These are phyloP conservation scores for Galbula dea DNA, from an alignment of 2,113 vertebrate species.

Conservation along the genomic window DNA sequence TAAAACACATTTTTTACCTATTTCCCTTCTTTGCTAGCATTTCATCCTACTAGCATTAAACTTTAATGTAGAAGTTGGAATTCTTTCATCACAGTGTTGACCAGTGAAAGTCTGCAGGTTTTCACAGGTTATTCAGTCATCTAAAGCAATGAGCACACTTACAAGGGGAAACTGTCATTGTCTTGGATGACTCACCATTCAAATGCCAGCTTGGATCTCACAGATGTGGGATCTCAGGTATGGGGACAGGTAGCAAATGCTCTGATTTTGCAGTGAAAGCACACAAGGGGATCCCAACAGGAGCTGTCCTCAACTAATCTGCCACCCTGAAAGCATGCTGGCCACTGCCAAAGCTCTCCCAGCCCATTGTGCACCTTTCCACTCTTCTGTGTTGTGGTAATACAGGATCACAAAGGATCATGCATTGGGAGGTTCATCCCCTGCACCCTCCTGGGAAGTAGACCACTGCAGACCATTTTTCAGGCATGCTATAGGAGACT, in stretches of 20 bases:
- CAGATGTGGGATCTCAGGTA: neutral
- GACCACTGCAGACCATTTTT: neutral
- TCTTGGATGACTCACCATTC: neutral
- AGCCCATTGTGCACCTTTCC: neutral
- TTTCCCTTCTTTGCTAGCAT: neutral
- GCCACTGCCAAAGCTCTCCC: neutral
- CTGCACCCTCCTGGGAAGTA: neutral
- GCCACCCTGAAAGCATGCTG: neutral
- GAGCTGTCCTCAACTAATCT: too few relatives aligned
- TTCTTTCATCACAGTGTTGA: neutral
- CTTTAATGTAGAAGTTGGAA: neutral
- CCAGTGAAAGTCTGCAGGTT: neutral
- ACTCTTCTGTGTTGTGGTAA: rapidly evolving
- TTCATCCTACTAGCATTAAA: neutral
- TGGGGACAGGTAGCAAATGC: neutral
- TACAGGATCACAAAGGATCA: neutral
- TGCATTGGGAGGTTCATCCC: neutral
- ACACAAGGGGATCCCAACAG: neutral
- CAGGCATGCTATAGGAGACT: neutral
- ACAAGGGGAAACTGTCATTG: neutral
- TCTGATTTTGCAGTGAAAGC: neutral
- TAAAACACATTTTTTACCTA: neutral
- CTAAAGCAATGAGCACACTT: neutral
- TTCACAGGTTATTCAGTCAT: neutral
- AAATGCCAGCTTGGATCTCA: neutral